Evolutionary conservation across 2,113 vertebrate species (phyloP), one percentile per base, ranked within the genome.

Genomic region (Gymnogyps californianus): DNA sequence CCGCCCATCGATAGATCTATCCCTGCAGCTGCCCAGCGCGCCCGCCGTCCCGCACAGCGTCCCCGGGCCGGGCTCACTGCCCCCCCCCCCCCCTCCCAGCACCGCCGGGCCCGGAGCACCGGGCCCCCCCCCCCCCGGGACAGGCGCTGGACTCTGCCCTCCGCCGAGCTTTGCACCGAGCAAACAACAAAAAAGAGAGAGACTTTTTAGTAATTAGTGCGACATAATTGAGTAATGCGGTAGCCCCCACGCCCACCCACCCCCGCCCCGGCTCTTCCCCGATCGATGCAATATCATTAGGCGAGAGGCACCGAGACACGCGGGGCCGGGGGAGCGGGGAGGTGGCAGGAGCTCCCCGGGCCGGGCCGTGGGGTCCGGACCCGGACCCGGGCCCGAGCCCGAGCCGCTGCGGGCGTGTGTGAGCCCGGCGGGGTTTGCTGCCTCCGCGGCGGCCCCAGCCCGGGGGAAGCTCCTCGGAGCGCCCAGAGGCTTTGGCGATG

Each of bases 261-360:
- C 70, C 59, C 81, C 87, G 76, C 89, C 88, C 86, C 93, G 61
- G 31, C 74, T 85, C 97, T 95, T 52, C 22, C 78, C 36, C 87
- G 88, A 98, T 98, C 98, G 95, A 98, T 98, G 95, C 75, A 44
- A 91, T 96, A 97, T 98, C 98, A 98, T 98, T 97, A 98, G 96
- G 97, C 91, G 96, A 97, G 96, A 98, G 90, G 95, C 93, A 89
- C 84, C 79, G 52, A 90, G 91, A 90, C 84, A 52, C 91, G 95
- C 76, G 49, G 89, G 93, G 90, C 81, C 36, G 36, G 67, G 49
- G 32, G n/a, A 65, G 54, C 76, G 88, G 89, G 69, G 86, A 55
- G 76, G 51, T 80, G 26, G 77, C 51, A 34, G 83, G 62, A 78
- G 79, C 46, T 52, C 42, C 49, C 44, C 54, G 64, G 42, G 52